A percentile compares a stretch with the other conserved stretches of the same genome.
phyloP scores from a whole-genome alignment of 2,113 vertebrate genomes.

The Conger conger region DNA sequence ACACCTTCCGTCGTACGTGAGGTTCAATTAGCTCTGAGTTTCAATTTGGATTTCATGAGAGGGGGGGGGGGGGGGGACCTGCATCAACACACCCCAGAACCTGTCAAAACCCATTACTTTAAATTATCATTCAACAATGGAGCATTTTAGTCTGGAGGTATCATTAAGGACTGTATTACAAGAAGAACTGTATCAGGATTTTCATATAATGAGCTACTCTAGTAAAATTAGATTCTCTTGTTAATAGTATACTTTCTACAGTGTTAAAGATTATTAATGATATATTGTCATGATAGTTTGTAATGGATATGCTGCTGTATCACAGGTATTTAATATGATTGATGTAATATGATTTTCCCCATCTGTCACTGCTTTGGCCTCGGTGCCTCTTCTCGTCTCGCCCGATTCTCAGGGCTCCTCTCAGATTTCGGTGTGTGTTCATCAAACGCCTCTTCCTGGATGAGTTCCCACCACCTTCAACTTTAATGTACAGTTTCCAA shows the following conservation, averaged over 20 bases:
- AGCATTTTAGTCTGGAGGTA: neutral
- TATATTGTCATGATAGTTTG: neutral
- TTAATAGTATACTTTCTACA: neutral
- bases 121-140: neutral
- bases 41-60: neutral
- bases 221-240: neutral
- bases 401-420: neutral
- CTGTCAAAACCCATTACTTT: neutral
- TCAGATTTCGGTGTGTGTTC: neutral
- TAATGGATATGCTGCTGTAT: neutral
- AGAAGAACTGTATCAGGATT: neutral
- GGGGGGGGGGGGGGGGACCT: too few species aligned
- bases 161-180: neutral
- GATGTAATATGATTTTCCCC: neutral
- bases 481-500: neutral
- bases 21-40: constrained; percentile 4
- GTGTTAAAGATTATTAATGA: neutral
- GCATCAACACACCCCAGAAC: neutral
- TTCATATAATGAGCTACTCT: neutral
- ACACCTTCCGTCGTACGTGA: neutral
- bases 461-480: neutral
- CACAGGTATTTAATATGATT: neutral
- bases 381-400: neutral
- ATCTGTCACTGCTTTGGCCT: neutral
- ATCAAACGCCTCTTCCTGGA: neutral